Percentiles rank a stretch among this genome's conserved stretches.
Conservation (phyloP, 2,888 invertebrate species). For the Hypsopygia costalis region DNA sequence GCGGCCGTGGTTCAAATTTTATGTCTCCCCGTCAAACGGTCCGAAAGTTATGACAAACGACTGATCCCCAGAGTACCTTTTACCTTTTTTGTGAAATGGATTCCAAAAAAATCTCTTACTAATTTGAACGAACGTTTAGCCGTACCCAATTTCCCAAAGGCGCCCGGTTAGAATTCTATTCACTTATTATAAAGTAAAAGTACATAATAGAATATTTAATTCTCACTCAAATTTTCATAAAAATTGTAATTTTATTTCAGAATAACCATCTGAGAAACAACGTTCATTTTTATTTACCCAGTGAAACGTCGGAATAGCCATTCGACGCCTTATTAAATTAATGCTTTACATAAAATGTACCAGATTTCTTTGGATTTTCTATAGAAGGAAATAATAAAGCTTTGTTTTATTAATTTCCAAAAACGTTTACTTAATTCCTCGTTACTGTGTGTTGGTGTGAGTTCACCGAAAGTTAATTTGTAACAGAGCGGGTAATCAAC, state of each 20-base stretch:
- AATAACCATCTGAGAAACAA: no score
- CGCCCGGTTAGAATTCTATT: not conserved
- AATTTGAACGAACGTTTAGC: not conserved
- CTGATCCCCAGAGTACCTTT: constrained; percentile 20
- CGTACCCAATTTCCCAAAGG: not conserved
- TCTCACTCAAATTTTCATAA: no score
- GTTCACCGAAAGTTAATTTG: not conserved
- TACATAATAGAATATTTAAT: no score
- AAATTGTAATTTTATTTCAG: no score
- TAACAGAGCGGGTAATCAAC: not conserved
- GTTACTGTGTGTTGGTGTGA: not conserved
- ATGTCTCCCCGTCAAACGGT: constrained; percentile 24
- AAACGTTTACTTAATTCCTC: not conserved
- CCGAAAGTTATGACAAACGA: constrained; percentile 32
- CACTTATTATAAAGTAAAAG: no score
- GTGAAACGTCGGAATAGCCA: no score
- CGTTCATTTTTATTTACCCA: no score
- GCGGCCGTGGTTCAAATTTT: constrained; percentile 10
- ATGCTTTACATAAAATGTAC: not conserved
- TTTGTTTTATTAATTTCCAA: not conserved
- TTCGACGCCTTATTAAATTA: not conserved
- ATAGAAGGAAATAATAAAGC: not conserved
- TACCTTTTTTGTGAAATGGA: constrained; percentile 8
- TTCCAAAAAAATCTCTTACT: constrained; percentile 6
- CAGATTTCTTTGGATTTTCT: not conserved